These are phyloP conservation scores for Aphidius gifuensis DNA, from an alignment of 1,140 invertebrate species.

Conservation along the genomic window DNA sequence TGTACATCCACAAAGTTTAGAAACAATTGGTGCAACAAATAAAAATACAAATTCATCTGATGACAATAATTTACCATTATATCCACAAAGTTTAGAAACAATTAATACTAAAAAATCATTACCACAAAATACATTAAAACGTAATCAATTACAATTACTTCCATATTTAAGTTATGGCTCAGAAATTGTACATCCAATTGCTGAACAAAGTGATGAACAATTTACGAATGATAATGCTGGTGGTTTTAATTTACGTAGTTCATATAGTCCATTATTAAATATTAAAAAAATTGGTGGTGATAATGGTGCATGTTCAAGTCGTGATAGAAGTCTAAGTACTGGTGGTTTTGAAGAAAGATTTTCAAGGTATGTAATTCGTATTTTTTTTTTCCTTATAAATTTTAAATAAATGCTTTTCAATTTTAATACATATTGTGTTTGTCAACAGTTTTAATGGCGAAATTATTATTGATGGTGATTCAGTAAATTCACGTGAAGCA, in stretches of 20 bases:
- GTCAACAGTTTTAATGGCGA: constrained; percentile 44
- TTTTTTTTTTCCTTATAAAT: no score
- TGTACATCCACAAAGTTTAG: constrained; percentile 52
- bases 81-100: constrained; percentile 53
- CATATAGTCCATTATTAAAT: constrained; percentile 64
- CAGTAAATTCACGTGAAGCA: constrained; percentile 49
- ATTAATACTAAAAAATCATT: constrained; percentile 53
- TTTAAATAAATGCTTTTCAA: constrained; percentile 11
- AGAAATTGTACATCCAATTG: constrained; percentile 79
- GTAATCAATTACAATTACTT: constrained; percentile 53
- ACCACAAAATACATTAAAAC: constrained; percentile 52
- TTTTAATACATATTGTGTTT: no score
- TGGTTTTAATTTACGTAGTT: constrained; percentile 55
- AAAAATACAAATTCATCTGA: constrained; percentile 48
- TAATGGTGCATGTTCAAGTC: constrained; percentile 35
- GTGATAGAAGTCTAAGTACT: constrained; percentile 42
- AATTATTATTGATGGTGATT: constrained; percentile 43
- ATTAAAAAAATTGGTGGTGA: constrained; percentile 51
- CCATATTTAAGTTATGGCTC: constrained; percentile 69
- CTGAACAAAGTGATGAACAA: constrained; percentile 78
- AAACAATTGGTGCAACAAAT: constrained; percentile 50
- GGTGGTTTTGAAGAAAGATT: constrained; percentile 47
- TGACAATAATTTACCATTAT: constrained; percentile 53
- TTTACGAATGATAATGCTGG: constrained; percentile 47
- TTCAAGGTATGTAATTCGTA: constrained; percentile 42